phyloP scores from a whole-genome alignment of 2,888 invertebrate species.

The Gnatocerus cornutus region DNA sequence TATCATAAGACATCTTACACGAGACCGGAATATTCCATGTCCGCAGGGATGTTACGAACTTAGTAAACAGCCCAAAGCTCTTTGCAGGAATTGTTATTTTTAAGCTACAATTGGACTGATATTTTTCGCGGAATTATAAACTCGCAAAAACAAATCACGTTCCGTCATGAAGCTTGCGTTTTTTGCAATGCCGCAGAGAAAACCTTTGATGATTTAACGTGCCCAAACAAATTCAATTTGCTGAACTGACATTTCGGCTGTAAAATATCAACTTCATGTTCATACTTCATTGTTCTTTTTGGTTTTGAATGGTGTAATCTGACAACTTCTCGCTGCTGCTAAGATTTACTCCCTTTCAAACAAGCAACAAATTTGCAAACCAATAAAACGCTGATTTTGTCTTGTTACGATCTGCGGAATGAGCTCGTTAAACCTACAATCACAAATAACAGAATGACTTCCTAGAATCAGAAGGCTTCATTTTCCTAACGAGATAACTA shows the following conservation, averaged over 20 bases:
- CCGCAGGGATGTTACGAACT: constrained; percentile 4
- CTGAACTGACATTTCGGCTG: not conserved
- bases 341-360: too few species aligned
- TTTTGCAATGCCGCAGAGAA: not conserved
- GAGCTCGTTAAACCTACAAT: too few species aligned
- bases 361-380: too few species aligned
- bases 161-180: not conserved
- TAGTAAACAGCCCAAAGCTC: constrained; percentile 12
- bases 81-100: constrained; percentile 14
- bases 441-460: too few species aligned
- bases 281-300: too few species aligned
- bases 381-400: too few species aligned
- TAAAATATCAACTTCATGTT: too few species aligned
- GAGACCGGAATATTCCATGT: not conserved
- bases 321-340: too few species aligned
- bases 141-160: not conserved
- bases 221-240: constrained; percentile 2
- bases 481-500: not conserved
- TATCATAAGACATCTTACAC: not conserved
- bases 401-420: too few species aligned
- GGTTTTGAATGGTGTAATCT: too few species aligned
- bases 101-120: constrained; percentile 1
- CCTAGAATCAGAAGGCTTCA: not conserved
- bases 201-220: not conserved
- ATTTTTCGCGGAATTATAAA: not conserved